These are phyloP conservation scores for Isichthys henryi DNA, from an alignment of 2,113 vertebrate species.

Conservation along the genomic window DNA sequence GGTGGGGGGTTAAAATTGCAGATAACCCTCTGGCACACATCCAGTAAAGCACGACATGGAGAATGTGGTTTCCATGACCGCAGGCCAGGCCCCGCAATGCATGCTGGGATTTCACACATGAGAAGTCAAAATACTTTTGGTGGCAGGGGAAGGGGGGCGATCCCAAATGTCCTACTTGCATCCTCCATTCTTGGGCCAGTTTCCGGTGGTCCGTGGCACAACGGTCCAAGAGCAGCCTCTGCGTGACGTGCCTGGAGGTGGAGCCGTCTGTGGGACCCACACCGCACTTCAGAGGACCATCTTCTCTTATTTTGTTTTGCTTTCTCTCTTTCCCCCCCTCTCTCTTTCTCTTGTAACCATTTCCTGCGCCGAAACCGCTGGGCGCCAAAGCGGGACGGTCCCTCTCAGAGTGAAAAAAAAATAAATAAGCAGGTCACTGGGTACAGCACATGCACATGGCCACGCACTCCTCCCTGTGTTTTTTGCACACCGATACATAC, in stretches of 20 bases:
- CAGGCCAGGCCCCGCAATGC: neutral
- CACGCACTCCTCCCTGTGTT: too few species aligned
- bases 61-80: neutral
- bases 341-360: constrained; percentile 50
- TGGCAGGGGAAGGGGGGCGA: neutral
- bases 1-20: neutral
- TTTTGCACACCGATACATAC: neutral
- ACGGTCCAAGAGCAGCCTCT: neutral
- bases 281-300: neutral
- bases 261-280: constrained; percentile 17
- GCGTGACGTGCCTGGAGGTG: neutral
- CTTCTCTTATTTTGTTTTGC: constrained; percentile 14
- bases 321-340: constrained; percentile 29
- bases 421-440: neutral
- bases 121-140: neutral
- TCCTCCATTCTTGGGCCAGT: neutral
- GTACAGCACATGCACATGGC: neutral
- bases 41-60: neutral
- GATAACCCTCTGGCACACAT: neutral
- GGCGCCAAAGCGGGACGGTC: constrained; percentile 52
- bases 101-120: neutral
- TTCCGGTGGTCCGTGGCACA: neutral
- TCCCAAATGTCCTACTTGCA: neutral
- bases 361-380: constrained; percentile 58
- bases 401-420: constrained; percentile 29